Percentiles rank a stretch among this genome's conserved stretches.
Evolutionary conservation across 2,888 invertebrate genomes (phyloP).

Genomic region (Stomorhina lunata): DNA sequence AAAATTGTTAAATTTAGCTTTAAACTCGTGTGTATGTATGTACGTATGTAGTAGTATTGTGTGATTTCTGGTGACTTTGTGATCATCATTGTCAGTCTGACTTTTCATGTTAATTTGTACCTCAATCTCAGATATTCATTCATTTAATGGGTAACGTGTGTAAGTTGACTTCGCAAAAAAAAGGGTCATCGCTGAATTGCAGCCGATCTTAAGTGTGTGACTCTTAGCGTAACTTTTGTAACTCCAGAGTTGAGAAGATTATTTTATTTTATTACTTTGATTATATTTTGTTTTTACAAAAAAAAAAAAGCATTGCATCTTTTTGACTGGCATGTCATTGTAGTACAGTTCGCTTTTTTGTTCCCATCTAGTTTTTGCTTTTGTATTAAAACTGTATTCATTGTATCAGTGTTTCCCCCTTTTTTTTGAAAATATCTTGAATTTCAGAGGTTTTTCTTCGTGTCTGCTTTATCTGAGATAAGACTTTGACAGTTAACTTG

Average conservation of each 20-base stretch:
- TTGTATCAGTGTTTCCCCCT: slow-evolving; percentile 31
- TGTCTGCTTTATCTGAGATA: slow-evolving; percentile 44
- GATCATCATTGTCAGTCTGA: too few species aligned
- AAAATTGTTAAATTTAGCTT: background rate
- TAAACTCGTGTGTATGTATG: background rate
- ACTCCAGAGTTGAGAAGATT: slow-evolving; percentile 40
- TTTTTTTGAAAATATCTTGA: slow-evolving; percentile 40
- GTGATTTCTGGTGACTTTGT: too few species aligned
- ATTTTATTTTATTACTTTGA: slow-evolving; percentile 9
- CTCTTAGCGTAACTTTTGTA: slow-evolving; percentile 39
- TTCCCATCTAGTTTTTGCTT: slow-evolving; percentile 3
- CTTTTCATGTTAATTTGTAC: slow-evolving; percentile 55
- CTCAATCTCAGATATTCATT: slow-evolving; percentile 33
- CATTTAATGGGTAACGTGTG: slow-evolving; percentile 31
- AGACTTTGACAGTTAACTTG: slow-evolving; percentile 63
- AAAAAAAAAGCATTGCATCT: slow-evolving; percentile 23
- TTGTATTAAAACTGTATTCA: slow-evolving; percentile 14
- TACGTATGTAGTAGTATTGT: too few species aligned
- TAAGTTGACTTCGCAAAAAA: slow-evolving; percentile 13
- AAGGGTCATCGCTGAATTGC: slow-evolving; percentile 57
- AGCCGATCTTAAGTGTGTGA: slow-evolving; percentile 50
- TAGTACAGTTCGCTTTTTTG: slow-evolving; percentile 46
- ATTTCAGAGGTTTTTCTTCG: background rate
- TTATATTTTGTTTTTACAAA: background rate
- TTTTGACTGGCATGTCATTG: slow-evolving; percentile 58